phyloP scores from a whole-genome alignment of 2,888 invertebrate genomes.

The Ectemnius continuus region DNA sequence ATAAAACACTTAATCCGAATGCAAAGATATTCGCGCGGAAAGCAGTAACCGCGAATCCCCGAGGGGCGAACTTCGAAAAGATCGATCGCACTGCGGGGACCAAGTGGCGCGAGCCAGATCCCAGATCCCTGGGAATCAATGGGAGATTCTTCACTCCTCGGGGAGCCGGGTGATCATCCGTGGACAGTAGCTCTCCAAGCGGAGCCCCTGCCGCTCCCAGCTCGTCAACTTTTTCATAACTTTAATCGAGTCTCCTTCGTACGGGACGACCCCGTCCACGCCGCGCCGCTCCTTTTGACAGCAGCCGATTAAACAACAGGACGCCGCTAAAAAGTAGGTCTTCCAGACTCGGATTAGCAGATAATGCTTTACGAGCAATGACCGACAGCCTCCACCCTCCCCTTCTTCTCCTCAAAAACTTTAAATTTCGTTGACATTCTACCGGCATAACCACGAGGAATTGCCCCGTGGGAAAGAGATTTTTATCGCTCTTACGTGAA shows the following conservation, averaged over 20 bases:
- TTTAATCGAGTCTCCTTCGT: conserved; percentile 62
- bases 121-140: conserved; percentile 30
- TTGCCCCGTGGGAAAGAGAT: conserved; percentile 1
- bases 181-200: conserved; percentile 17
- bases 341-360: conserved; percentile 34
- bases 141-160: conserved; percentile 24
- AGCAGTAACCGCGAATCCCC: conserved; percentile 8
- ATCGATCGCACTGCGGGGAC: conserved; percentile 16
- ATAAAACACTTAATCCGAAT: conserved; percentile 1
- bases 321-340: conserved; percentile 23
- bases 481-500: neutral
- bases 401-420: conserved; percentile 11
- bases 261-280: neutral
- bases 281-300: conserved; percentile 1
- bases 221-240: conserved; percentile 64
- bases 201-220: conserved; percentile 15
- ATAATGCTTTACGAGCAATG: conserved; percentile 45
- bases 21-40: conserved; percentile 1
- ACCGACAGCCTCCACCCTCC: conserved; percentile 24
- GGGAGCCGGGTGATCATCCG: conserved; percentile 9
- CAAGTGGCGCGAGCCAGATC: conserved; percentile 5
- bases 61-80: neutral
- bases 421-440: conserved; percentile 23
- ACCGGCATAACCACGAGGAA: neutral
- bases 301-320: conserved; percentile 49